Percentiles rank a stretch among this genome's conserved stretches.
Conservation (phyloP, 1,140 invertebrate genomes). For the Drosophila serrata region DNA sequence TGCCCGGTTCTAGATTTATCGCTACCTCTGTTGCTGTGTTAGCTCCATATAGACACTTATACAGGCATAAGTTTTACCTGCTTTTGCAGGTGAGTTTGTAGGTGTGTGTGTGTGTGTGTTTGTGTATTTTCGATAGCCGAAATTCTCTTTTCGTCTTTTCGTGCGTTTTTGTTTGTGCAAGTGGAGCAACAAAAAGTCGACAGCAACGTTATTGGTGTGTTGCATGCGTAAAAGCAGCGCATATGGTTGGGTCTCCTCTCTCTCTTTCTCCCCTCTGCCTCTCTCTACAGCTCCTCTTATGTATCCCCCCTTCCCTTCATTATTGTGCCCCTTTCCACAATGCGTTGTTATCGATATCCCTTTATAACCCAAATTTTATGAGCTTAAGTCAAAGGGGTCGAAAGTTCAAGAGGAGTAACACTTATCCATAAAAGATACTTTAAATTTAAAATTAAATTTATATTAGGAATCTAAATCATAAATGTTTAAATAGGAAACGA, state of each 20-base stretch:
- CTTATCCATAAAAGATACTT: neutral
- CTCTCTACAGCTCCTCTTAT: neutral
- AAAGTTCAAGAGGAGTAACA: constrained; percentile 1
- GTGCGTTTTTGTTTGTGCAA: constrained; percentile 52
- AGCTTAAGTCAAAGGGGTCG: constrained; percentile 14
- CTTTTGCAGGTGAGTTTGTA: constrained; percentile 22
- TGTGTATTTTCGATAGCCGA: constrained; percentile 38
- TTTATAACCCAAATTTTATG: constrained; percentile 22
- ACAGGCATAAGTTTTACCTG: constrained; percentile 36
- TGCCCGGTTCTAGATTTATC: constrained; percentile 37
- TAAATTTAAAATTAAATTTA: no score
- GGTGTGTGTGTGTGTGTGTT: constrained; percentile 4
- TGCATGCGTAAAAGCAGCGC: constrained; percentile 26
- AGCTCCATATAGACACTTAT: constrained; percentile 21
- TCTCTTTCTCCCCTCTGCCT: neutral
- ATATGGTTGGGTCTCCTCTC: neutral
- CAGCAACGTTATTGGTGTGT: constrained; percentile 13
- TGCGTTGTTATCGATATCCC: constrained; percentile 20
- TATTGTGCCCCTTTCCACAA: neutral
- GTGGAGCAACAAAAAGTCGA: constrained; percentile 46
- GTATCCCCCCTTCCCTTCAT: constrained; percentile 10
- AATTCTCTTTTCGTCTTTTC: constrained; percentile 47
- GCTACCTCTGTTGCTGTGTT: constrained; percentile 33
- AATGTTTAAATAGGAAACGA: neutral
- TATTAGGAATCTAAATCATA: neutral